A percentile compares a stretch with the other conserved stretches of the same genome.
Evolutionary conservation across 2,888 invertebrate species (phyloP).

Genomic region (Melitaea athalia): DNA sequence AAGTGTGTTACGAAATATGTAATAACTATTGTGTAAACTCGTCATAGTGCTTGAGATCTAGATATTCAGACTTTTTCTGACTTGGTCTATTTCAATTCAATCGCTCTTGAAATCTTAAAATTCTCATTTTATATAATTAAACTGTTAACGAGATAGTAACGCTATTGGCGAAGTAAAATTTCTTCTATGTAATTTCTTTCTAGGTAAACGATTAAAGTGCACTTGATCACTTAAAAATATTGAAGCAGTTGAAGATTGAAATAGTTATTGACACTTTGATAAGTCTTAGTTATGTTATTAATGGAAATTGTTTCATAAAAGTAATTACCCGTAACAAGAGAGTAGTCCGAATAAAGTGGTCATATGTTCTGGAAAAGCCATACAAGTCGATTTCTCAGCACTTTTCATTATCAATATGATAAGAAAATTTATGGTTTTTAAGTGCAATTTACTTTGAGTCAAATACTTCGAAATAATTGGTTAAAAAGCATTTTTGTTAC

Average conservation of each 20-base stretch:
- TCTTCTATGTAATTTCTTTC: constrained; percentile 23
- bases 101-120: constrained; percentile 34
- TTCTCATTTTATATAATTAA: constrained; percentile 33
- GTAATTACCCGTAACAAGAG: not conserved
- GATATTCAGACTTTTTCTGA: constrained; percentile 15
- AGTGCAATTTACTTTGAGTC: too few relatives aligned
- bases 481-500: too few relatives aligned
- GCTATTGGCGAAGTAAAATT: constrained; percentile 25
- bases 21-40: constrained; percentile 10
- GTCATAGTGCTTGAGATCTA: constrained; percentile 2
- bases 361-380: not conserved
- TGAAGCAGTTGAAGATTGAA: too few relatives aligned
- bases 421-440: not conserved
- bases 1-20: not conserved
- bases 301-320: not conserved
- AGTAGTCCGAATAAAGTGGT: not conserved
- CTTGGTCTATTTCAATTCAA: constrained; percentile 35
- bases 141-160: constrained; percentile 33
- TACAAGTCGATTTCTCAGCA: not conserved
- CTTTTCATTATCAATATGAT: not conserved
- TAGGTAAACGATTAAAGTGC: constrained; percentile 23
- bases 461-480: too few relatives aligned
- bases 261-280: not conserved
- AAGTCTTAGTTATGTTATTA: not conserved
- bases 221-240: constrained; percentile 17